These are phyloP conservation scores for Antennarius striatus DNA, from an alignment of 2,113 vertebrate genomes.

Conservation along the genomic window DNA sequence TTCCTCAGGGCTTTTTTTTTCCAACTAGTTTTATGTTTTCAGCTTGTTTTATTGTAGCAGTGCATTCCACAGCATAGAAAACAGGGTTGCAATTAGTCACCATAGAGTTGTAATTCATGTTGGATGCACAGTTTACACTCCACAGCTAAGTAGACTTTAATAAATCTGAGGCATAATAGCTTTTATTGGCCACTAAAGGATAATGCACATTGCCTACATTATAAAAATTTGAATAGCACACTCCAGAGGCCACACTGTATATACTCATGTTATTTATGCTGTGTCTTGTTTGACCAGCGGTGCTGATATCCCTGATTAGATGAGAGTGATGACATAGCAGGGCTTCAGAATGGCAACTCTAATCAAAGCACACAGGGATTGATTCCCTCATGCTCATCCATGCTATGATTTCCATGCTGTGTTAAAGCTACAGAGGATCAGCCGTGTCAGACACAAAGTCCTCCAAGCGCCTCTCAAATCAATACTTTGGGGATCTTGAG, in stretches of 20 bases:
- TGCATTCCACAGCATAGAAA: slow-evolving; percentile 4
- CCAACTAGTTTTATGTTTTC: not conserved
- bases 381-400: slow-evolving; percentile 41
- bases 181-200: slow-evolving; percentile 26
- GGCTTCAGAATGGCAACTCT: slow-evolving; percentile 33
- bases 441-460: slow-evolving; percentile 22
- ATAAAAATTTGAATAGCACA: slow-evolving; percentile 13
- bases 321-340: slow-evolving; percentile 34
- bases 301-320: slow-evolving; percentile 36
- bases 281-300: slow-evolving; percentile 13
- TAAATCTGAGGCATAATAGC: slow-evolving; percentile 6
- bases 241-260: slow-evolving; percentile 5
- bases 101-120: slow-evolving; percentile 15
- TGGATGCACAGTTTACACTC: slow-evolving; percentile 13
- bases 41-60: slow-evolving; percentile 19
- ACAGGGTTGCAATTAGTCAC: slow-evolving; percentile 13
- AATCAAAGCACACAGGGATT: slow-evolving; percentile 56
- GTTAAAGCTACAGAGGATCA: slow-evolving; percentile 24
- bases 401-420: slow-evolving; percentile 42
- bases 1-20: not conserved
- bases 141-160: slow-evolving; percentile 19
- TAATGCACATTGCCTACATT: slow-evolving; percentile 23
- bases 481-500: slow-evolving; percentile 41
- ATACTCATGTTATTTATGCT: slow-evolving; percentile 41
- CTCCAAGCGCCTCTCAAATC: slow-evolving; percentile 38